Base-by-base conservation (phyloP, 1,140 invertebrate species). In the Xylocopa sonorina region DNA sequence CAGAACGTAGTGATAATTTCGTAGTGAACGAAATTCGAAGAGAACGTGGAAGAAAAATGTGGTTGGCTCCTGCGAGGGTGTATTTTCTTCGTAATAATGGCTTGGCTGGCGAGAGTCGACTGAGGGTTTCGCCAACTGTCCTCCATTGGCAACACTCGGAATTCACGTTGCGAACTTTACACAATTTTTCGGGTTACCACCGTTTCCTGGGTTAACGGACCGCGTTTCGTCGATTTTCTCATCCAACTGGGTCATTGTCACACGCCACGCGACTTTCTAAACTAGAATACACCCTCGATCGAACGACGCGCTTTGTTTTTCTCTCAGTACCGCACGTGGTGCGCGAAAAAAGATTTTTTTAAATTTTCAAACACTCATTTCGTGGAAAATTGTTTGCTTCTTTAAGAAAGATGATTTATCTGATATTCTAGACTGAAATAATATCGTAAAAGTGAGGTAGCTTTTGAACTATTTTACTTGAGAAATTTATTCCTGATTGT, bases 231-330 rank as follows among this genome's bases (percentile, higher is more conserved):
- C 66, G 66, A 60, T 77, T 77, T 77, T 71, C 66, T 24, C 50
- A 41, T 24, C 43, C 53, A 77, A 77, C 55, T 77, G 66, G 75
- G 75, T 77, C 75, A 77, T 71, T 77, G 75, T 55, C 75, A 69
- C 29, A 46, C 21, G 16, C 18, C 0, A 18, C 29, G 43, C 66
- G 53, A 77, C 53, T 77, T 77, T 57, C 66, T 58, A 32, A 71
- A 77, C 66, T 71, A 24, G 53, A 71, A 60, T 77, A 71, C 43
- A 3, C 32, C 48, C 41, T 5, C 41, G 38, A 58, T 41, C 51
- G 50, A 68, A 24, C 64, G 29, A n/a, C 10, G 3, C 38, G 29
- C 16, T 12, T 4, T 14, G n/a, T 55, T 67, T 24, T n/a, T 66
- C 41, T 41, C 10, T 24, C 12, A 10, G 3, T 21, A 14, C 4